Conservation (phyloP, 2,113 vertebrate genomes). For the Sigmodon hispidus region DNA sequence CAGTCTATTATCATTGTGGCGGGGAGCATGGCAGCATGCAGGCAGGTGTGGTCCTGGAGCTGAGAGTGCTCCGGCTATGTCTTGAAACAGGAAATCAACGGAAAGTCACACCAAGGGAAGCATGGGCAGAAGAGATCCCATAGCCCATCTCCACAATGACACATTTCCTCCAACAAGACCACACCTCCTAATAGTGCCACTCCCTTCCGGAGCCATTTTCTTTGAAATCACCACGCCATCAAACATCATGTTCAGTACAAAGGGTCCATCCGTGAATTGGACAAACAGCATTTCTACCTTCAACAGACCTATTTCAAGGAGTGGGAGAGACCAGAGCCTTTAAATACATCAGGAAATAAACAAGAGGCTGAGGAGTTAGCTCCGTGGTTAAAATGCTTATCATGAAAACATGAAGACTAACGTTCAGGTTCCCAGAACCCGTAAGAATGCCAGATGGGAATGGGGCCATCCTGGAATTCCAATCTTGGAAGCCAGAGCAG, state of each 20-base stretch:
- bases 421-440: not conserved
- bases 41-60: not conserved
- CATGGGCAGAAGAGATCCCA: not conserved
- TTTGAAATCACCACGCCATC: not conserved
- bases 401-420: not conserved
- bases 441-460: not conserved
- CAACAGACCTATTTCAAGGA: not conserved
- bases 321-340: not conserved
- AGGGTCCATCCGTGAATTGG: not conserved
- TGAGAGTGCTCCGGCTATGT: not conserved
- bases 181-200: not conserved
- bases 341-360: not conserved
- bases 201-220: not conserved
- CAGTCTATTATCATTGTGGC: not conserved
- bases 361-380: not conserved
- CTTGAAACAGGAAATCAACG: not conserved
- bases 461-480: not conserved
- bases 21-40: not conserved
- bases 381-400: not conserved
- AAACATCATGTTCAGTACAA: not conserved
- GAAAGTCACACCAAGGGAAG: not conserved
- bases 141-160: not conserved
- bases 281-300: not conserved
- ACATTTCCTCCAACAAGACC: not conserved
- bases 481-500: not conserved